Evolutionary conservation across 2,888 invertebrate species (phyloP).

Genomic region (Cyclophora punctaria): DNA sequence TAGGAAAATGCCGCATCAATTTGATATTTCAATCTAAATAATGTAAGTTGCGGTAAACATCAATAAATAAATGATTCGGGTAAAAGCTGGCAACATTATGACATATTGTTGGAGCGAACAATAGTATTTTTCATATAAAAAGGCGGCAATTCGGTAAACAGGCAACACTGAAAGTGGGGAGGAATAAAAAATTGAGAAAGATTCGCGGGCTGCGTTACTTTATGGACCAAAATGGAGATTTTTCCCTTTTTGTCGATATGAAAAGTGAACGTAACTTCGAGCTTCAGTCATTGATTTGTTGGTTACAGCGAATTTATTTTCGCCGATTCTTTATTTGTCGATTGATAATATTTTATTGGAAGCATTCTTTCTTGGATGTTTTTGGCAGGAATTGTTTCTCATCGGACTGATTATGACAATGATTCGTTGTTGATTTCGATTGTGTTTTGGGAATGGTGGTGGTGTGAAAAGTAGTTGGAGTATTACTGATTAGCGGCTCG

Average conservation of each 20-base stretch:
- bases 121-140: slow-evolving; percentile 43
- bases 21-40: slow-evolving; percentile 2
- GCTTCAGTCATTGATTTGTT: slow-evolving; percentile 13
- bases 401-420: too few species aligned
- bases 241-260: slow-evolving; percentile 12
- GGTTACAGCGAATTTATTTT: slow-evolving; percentile 7
- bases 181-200: slow-evolving; percentile 13
- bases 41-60: slow-evolving; percentile 7
- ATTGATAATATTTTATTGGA: too few species aligned
- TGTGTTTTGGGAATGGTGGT: too few species aligned
- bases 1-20: neutral
- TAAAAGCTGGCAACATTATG: slow-evolving; percentile 44
- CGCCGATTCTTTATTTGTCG: neutral
- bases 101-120: slow-evolving; percentile 52
- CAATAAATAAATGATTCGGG: slow-evolving; percentile 37
- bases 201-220: slow-evolving; percentile 13
- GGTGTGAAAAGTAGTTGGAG: too few species aligned
- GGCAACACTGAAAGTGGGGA: slow-evolving; percentile 1
- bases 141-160: slow-evolving; percentile 19
- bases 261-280: slow-evolving; percentile 2
- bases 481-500: too few species aligned
- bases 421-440: too few species aligned
- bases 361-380: too few species aligned
- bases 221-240: slow-evolving; percentile 14
- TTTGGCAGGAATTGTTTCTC: too few species aligned